Percentiles rank a stretch among this genome's conserved stretches.
Conservation (phyloP, 2,888 invertebrate genomes). For the Nomada fucata region DNA sequence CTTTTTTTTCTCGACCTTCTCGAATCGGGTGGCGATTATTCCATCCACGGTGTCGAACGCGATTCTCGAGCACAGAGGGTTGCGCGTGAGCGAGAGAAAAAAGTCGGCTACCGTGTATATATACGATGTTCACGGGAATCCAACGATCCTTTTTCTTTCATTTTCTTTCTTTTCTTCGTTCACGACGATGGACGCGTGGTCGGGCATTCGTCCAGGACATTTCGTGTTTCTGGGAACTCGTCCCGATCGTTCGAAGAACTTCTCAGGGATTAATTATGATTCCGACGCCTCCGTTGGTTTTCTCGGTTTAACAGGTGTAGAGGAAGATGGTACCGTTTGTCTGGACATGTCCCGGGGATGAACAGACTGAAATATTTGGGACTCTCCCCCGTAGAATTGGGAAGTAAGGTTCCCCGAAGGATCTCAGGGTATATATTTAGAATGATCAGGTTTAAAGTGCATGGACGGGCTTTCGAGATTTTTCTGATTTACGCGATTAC, state of each 20-base stretch:
- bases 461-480: too few relatives aligned
- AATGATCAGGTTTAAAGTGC: too few relatives aligned
- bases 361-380: background rate
- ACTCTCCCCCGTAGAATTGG: background rate
- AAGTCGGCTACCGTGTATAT: constrained; percentile 37
- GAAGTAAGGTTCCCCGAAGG: background rate
- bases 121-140: constrained; percentile 17
- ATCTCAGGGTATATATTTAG: too few relatives aligned
- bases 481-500: too few relatives aligned
- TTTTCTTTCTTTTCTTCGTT: constrained; percentile 18
- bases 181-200: constrained; percentile 31
- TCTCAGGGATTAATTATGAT: background rate
- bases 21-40: constrained; percentile 40
- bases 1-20: constrained; percentile 53
- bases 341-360: too few relatives aligned
- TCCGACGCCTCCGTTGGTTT: background rate
- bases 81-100: constrained; percentile 52
- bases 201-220: constrained; percentile 56
- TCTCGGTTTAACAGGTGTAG: constrained; percentile 1
- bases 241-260: background rate
- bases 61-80: constrained; percentile 26
- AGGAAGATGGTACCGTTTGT: background rate
- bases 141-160: constrained; percentile 11
- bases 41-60: constrained; percentile 33
- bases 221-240: constrained; percentile 46